Evolutionary conservation across 92 coral and sea anemone genomes (phyloP).

Genomic region (Porites rus): DNA sequence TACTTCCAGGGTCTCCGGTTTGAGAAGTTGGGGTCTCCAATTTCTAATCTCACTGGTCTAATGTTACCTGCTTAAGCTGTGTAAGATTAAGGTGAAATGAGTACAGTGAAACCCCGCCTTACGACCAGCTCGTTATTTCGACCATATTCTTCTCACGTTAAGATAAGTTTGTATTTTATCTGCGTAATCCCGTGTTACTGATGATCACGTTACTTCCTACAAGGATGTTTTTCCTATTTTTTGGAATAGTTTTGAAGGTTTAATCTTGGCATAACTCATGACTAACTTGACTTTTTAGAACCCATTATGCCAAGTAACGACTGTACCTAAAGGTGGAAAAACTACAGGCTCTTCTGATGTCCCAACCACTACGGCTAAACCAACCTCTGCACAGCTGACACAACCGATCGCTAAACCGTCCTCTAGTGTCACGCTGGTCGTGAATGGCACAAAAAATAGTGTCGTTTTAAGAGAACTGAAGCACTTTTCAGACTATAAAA

Average conservation of each 20-base stretch:
- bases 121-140: no score
- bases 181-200: no score
- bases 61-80: no score
- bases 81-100: no score
- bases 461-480: conserved; percentile 56
- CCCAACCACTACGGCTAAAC: conserved; percentile 35
- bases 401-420: conserved; percentile 17
- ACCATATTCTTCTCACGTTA: no score
- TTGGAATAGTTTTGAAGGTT: neutral
- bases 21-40: no score
- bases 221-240: neutral
- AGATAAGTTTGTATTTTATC: no score
- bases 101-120: no score
- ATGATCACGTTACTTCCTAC: neutral
- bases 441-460: conserved; percentile 47
- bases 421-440: conserved; percentile 10
- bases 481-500: conserved; percentile 77
- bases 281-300: conserved; percentile 15
- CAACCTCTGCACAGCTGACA: conserved; percentile 26
- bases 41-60: no score
- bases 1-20: no score
- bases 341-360: neutral
- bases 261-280: neutral
- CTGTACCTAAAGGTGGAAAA: conserved; percentile 14
- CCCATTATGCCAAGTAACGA: conserved; percentile 29